Evolutionary conservation across 2,113 vertebrate genomes (phyloP).

Genomic region (Hippopotamus amphibius): DNA sequence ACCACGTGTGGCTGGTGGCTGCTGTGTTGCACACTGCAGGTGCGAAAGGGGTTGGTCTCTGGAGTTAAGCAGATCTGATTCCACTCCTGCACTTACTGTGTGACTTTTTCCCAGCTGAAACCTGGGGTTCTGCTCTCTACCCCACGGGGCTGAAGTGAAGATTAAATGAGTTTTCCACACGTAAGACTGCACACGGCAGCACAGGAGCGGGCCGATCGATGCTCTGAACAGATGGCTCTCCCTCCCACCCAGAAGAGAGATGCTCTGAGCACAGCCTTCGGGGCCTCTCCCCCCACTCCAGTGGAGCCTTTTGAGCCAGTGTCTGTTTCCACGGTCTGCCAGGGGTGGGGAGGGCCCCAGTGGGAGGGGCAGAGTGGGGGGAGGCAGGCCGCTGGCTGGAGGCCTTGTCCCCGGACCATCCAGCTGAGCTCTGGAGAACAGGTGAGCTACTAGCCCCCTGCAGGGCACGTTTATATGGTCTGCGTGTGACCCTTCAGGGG

Average conservation of each 20-base stretch:
- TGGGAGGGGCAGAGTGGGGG: neutral
- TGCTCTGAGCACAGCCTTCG: neutral
- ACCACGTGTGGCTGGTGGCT: neutral
- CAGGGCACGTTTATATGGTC: neutral
- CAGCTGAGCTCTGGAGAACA: neutral
- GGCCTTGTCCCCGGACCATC: neutral
- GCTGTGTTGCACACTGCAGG: neutral
- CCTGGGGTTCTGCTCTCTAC: neutral
- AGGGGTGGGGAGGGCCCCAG: neutral
- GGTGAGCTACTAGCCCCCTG: neutral
- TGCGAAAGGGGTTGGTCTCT: neutral
- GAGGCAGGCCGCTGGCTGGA: fast-evolving
- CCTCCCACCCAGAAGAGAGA: neutral
- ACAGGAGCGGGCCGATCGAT: neutral
- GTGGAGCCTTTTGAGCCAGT: neutral
- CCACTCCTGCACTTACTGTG: neutral
- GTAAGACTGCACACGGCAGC: fast-evolving
- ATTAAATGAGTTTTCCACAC: neutral
- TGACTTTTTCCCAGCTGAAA: neutral
- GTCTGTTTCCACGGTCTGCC: neutral
- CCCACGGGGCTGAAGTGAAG: neutral
- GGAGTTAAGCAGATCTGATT: neutral
- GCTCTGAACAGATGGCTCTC: neutral
- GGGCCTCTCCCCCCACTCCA: neutral
- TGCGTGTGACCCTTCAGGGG: neutral